Base-by-base conservation (phyloP, 2,888 invertebrate genomes). In the Polydrusus tereticollis region DNA sequence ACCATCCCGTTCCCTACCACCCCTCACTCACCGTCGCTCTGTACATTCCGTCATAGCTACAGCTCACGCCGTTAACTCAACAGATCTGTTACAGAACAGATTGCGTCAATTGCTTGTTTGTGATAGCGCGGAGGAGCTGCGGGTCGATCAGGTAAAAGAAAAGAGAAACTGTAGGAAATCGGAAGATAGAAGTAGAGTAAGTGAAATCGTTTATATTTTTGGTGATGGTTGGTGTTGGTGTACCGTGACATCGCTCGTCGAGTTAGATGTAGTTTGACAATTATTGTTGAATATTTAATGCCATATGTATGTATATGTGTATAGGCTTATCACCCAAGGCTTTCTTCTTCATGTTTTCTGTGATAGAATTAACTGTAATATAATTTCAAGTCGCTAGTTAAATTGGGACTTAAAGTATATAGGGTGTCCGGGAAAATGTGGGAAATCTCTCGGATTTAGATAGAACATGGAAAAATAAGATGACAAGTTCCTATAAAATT, bases 41-140 rank as follows among this genome's bases (percentile, higher is more conserved):
- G 87, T 88, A 73, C 86, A 83, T 79, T 78, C 94, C 93, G 76
- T 86, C 95, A 77, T 87, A 95, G 57, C 66, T 7, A 21, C 60
- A n/a, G 86, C 87, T 76, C 87, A 88, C 74, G 43, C 67, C 6
- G 81, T 83, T 18, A 82, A 86, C 14, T 88, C 87, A 75, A 88
- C 89, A 66, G 91, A 92, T 82, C 87, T 92, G 78, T 86, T 95
- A 59, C 95, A 95, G 86, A 93, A 91, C 78, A 94, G 94, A 75
- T 86, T 95, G 77, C 88, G 95, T 16, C 89, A 93, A 77, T 87
- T 95, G 70, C 86, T 96, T 12, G 93, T 94, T 80, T 89, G 89
- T 33, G 92, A 92, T 82, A 92, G 92, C 82, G 89, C 92, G 72
- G 92, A 93, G 83, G 92, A 92, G 78, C 77, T 85, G 72, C 82